Percentiles rank a stretch among this genome's conserved stretches.
Conservation (phyloP, 2,888 invertebrate species). For the Ceraclea dissimilis region DNA sequence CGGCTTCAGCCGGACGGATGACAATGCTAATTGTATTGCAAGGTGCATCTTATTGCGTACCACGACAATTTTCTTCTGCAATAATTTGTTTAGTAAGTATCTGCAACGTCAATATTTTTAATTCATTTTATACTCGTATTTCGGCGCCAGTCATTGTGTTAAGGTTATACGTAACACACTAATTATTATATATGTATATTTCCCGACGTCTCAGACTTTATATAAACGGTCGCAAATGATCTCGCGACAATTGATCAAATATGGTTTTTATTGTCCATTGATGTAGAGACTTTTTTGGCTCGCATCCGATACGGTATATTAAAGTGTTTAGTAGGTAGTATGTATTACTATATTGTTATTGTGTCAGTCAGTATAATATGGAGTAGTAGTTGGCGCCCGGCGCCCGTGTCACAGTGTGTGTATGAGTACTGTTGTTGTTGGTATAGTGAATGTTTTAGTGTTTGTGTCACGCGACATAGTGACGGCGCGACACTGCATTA, state of each 20-base stretch:
- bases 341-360: too few relatives aligned
- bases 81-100: too few relatives aligned
- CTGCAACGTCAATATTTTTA: too few relatives aligned
- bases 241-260: not conserved
- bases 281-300: slow-evolving; percentile 1
- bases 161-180: slow-evolving; percentile 5
- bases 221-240: not conserved
- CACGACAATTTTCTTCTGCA: too few relatives aligned
- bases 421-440: too few relatives aligned
- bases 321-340: too few relatives aligned
- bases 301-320: not conserved
- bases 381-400: not conserved
- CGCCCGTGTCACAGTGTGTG: not conserved
- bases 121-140: too few relatives aligned
- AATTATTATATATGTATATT: not conserved
- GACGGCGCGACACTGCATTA: too few relatives aligned
- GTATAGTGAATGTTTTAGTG: not conserved
- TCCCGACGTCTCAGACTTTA: not conserved
- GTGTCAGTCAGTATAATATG: too few relatives aligned
- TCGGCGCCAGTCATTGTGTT: slow-evolving; percentile 17
- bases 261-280: not conserved
- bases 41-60: too few relatives aligned
- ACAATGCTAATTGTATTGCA: too few relatives aligned
- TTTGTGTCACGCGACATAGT: not conserved
- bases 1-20: too few relatives aligned